Conservation (phyloP, 92 coral and sea anemone species). For the Heteractis magnifica region DNA sequence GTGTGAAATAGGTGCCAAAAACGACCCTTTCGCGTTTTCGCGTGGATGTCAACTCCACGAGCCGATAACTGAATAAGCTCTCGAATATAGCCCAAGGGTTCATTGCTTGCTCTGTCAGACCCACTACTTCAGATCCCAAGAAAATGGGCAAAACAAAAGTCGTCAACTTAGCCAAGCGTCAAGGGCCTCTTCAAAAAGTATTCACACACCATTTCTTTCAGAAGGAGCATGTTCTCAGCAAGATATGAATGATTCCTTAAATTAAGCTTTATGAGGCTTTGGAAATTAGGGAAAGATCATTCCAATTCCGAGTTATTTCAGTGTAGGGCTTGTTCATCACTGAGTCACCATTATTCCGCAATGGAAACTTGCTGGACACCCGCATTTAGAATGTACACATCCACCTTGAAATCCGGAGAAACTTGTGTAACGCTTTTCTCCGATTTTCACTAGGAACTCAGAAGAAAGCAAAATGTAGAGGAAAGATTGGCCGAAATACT, state of each 20-base stretch:
- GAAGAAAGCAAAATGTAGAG: neutral
- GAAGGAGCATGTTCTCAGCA: conserved; percentile 43
- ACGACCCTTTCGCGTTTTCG: conserved; percentile 13
- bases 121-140: conserved; percentile 32
- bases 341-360: conserved; percentile 6
- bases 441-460: conserved; percentile 7
- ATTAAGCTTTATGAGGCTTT: conserved; percentile 45
- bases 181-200: conserved; percentile 48
- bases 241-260: conserved; percentile 41
- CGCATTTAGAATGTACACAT: conserved; percentile 1
- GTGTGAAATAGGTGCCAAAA: conserved; percentile 43
- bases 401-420: neutral
- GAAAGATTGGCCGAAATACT: conserved; percentile 14
- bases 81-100: conserved; percentile 49
- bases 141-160: conserved; percentile 47
- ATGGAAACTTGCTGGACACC: conserved; percentile 11
- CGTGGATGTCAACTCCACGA: conserved; percentile 21
- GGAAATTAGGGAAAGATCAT: conserved; percentile 27
- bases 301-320: neutral
- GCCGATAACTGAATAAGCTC: conserved; percentile 44
- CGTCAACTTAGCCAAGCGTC: conserved; percentile 42
- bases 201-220: conserved; percentile 47
- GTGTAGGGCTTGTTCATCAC: conserved; percentile 9
- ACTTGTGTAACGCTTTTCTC: conserved; percentile 7
- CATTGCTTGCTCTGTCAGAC: conserved; percentile 8